Base-by-base conservation (phyloP, 2,888 invertebrate genomes). In the Lutraria lutraria region DNA sequence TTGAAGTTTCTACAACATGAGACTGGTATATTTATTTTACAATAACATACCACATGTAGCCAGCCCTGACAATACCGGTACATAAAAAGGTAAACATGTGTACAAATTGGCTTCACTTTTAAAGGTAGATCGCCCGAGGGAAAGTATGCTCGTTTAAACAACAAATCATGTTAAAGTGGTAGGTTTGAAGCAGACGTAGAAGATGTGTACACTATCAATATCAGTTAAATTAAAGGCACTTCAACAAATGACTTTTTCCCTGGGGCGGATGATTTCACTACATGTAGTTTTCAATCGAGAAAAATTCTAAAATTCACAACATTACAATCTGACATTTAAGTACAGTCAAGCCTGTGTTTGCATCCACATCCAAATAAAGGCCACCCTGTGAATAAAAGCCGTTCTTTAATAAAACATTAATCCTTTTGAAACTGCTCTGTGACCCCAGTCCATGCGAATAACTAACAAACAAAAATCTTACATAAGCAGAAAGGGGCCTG, bases 41-140 rank as follows among this genome's bases (percentile, higher is more conserved):
- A 76, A 31, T 76, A 76, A 76, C 34, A 31, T 13, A 34, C 76
- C 31, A 76, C 76, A 31, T 76, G 34, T 76, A 16, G 25, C 63
- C 10, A 25, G 63, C 3, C 25, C 63, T 68, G 63, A 76, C 76
- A 34, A n/a, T n/a, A n/a, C n/a, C n/a, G n/a, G 21, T 76, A 76
- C 76, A 76, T 76, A 34, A 76, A 21, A 34, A 76, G 21, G n/a
- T 31, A n/a, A 10, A 21, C 25, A 68, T 68, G 63, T 76, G 76
- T 76, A 76, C 25, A 34, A 76, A 76, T 15, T 76, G 76, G 76
- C 76, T 76, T 76, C 76, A 76, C 31, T 76, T 76, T 76, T 76
- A 76, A 76, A 76, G 76, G 76, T 76, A 76, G 15, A 76, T 34
- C 6, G 21, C 76, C 76, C 31, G 34, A 76, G 76, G 76, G 76